phyloP scores from a whole-genome alignment of 2,888 invertebrate species.

The Drosophila ustulata region DNA sequence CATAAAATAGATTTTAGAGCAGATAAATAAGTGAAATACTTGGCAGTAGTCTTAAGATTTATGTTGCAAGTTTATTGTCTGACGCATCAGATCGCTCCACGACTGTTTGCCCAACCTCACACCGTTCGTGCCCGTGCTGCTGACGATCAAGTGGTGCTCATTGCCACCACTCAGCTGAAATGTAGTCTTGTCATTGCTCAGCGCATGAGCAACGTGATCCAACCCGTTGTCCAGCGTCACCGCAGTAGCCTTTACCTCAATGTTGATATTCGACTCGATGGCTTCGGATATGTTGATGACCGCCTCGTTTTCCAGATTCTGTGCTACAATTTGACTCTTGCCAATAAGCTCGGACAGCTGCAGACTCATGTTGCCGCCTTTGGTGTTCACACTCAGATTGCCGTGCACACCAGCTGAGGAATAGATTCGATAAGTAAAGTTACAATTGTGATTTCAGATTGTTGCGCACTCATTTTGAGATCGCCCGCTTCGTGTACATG shows the following conservation, averaged over 20 bases:
- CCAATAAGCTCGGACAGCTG: slow-evolving; percentile 83
- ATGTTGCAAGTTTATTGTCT: slow-evolving; percentile 29
- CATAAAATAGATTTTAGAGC: slow-evolving; percentile 15
- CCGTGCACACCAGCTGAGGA: slow-evolving; percentile 83
- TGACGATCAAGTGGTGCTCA: slow-evolving; percentile 62
- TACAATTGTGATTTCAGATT: background rate
- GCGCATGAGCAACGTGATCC: slow-evolving; percentile 72
- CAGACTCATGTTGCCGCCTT: slow-evolving; percentile 80
- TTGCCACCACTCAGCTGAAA: slow-evolving; percentile 72
- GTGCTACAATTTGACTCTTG: slow-evolving; percentile 74
- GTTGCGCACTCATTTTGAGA: slow-evolving; percentile 80
- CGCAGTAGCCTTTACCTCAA: slow-evolving; percentile 72
- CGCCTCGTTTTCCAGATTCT: slow-evolving; percentile 68
- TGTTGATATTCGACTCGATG: slow-evolving; percentile 78
- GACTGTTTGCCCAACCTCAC: slow-evolving; percentile 83
- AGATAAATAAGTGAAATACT: slow-evolving; percentile 7
- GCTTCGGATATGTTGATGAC: slow-evolving; percentile 83
- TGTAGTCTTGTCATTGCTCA: slow-evolving; percentile 66
- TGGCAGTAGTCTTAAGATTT: slow-evolving; percentile 12
- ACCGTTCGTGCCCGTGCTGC: slow-evolving; percentile 68
- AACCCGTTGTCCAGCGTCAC: slow-evolving; percentile 75
- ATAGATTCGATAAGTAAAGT: background rate
- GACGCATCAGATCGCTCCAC: slow-evolving; percentile 81
- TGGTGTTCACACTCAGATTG: slow-evolving; percentile 77
- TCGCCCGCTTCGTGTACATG: slow-evolving; percentile 77